Conservation (phyloP, 2,113 vertebrate species). For the Oenanthe melanoleuca region DNA sequence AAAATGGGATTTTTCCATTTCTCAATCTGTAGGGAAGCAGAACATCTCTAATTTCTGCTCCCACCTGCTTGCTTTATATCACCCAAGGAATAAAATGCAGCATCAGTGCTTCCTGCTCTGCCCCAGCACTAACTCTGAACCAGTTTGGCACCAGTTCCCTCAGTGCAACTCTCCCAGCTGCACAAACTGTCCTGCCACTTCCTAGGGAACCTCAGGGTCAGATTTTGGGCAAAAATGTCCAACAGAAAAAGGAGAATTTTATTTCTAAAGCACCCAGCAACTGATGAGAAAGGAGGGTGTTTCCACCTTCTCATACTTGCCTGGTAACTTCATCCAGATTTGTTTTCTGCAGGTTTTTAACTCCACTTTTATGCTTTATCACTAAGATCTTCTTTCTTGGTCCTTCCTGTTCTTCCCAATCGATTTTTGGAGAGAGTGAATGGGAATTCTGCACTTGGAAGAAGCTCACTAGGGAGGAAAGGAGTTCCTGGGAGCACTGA, state of each 20-base stretch:
- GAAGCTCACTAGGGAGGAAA: neutral
- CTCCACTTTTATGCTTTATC: neutral
- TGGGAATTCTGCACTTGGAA: neutral
- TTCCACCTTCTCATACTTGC: neutral
- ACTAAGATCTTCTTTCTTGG: neutral
- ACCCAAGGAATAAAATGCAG: neutral
- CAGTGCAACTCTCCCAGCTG: neutral
- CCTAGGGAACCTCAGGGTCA: neutral
- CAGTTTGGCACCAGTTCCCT: neutral
- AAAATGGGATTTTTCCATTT: neutral
- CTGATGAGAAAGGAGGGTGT: neutral
- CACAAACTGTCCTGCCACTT: neutral
- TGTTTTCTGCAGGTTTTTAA: neutral
- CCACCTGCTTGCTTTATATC: neutral
- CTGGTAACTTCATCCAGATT: neutral
- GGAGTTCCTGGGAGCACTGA: rapidly evolving
- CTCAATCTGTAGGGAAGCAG: neutral
- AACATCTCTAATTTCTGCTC: neutral
- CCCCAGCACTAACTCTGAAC: neutral
- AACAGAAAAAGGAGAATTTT: neutral
- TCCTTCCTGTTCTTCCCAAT: neutral
- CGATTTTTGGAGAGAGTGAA: neutral
- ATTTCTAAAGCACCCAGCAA: neutral
- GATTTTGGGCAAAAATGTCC: neutral
- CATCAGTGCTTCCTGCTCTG: neutral